Evolutionary conservation across 2,113 vertebrate genomes (phyloP), one percentile per base, ranked within the genome.

Genomic region (Heterocephalus glaber): DNA sequence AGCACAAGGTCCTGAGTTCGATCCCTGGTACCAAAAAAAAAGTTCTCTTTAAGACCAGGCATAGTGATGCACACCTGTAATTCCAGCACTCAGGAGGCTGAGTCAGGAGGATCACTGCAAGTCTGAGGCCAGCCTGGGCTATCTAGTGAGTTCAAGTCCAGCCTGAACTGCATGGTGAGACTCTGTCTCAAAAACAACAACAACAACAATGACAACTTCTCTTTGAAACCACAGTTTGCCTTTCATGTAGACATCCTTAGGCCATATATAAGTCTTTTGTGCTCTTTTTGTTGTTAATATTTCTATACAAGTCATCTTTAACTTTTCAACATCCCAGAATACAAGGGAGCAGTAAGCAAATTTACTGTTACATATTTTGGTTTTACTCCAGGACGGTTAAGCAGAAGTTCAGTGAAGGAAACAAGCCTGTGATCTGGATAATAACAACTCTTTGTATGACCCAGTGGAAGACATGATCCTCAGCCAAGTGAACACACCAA

Each of bases 331-430:
- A 68, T n/a, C 33, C 17, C 54, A 84, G 56, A 72, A 44, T 5
- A 56, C 16, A 83, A 72, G 83, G 41, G 30, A 54, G n/a, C 9
- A 65, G 60, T 33, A 41, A 77, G 14, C n/a, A 92, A 68, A 90
- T 47, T 77, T n/a, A 38, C 60, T 56, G 49, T 7, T 38, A 49
- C n/a, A 11, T 49, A 72, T 58, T 77, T 90, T 95, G 12, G 56
- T 58, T 95, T 90, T 63, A 68, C 4, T 44, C 17, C 41, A 56
- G 35, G 56, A 70, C 4, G 52, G 14, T 17, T 82, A 47, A 93
- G 83, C 6, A 96, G 56, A 85, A 82, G 44, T 68, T 41, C 16
- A 80, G 56, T 41, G 38, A 95, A 93, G 81, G 90, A 89, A 90
- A 88, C 0, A 58, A 54, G 26, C 30, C 26, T 56, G 58, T 56